Percentiles rank a stretch among this genome's conserved stretches.
Evolutionary conservation across 2,888 invertebrate species (phyloP).

Genomic region (Heteromurus nitidus): DNA sequence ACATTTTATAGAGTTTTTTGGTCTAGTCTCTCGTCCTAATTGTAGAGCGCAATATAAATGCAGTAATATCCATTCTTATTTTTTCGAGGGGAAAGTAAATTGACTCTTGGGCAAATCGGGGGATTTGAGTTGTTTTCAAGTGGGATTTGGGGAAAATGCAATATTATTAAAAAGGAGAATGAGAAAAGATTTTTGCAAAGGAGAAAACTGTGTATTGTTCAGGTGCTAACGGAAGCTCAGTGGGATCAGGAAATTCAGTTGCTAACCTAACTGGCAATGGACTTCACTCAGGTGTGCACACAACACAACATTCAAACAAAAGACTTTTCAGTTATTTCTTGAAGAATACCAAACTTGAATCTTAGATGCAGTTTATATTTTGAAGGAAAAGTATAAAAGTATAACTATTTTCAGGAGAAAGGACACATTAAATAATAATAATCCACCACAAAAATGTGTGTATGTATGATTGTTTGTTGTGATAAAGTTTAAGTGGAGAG

Average conservation of each 20-base stretch:
- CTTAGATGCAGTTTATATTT: too few relatives aligned
- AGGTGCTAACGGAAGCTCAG: constrained; percentile 72
- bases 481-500: too few relatives aligned
- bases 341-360: too few relatives aligned
- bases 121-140: not conserved
- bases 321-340: not conserved
- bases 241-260: constrained; percentile 72
- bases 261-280: constrained; percentile 70
- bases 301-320: constrained; percentile 16
- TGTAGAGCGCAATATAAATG: too few relatives aligned
- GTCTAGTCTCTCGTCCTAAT: too few relatives aligned
- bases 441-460: too few relatives aligned
- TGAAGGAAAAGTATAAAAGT: too few relatives aligned
- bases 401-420: too few relatives aligned
- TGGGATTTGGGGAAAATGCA: not conserved
- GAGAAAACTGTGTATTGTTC: constrained; percentile 48
- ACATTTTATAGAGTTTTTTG: too few relatives aligned
- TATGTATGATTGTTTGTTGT: not conserved
- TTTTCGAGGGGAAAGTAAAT: not conserved
- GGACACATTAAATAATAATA: too few relatives aligned
- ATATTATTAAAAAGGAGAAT: not conserved
- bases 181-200: constrained; percentile 10
- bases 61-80: not conserved
- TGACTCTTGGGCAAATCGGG: not conserved
- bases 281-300: constrained; percentile 70